Base-by-base conservation (phyloP, 2,113 vertebrate genomes). In the Macrotus californicus region DNA sequence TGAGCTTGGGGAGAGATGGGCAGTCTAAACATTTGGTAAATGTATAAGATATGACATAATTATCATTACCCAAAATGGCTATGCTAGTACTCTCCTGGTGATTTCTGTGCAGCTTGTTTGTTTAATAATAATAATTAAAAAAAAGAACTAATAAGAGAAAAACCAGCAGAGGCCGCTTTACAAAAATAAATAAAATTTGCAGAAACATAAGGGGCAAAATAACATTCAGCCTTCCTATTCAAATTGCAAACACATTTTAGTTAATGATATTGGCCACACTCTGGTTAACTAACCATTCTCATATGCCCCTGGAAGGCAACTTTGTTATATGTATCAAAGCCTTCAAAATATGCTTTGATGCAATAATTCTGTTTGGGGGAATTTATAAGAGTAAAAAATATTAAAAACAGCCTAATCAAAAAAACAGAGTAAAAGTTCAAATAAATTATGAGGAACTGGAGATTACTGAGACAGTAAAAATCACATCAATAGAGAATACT, bases 391-490 rank as follows among this genome's bases (percentile, higher is more conserved):
- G 26, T 54, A 56, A 87, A 82, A 59, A 43, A 18, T 29, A 16
- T 34, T 76, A 24, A 91, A 90, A 95, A 43, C 15, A 80, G 12
- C 46, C 50, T 85, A 69, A 16, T 95, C 50, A 86, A 64, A 81
- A 59, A 92, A 66, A 24, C 39, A 77, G 46, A 48, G 18, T 90
- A 22, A 43, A 93, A 83, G 31, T 87, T 85, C 41, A 46, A 29
- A 48, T 72, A 83, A 84, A 59, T 89, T 92, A 77, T 72, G 84
- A 52, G 79, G 90, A 90, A 64, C 43, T 80, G 10, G 6, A 84
- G 43, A 82, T 93, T 77, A 89, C 7, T 56, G 64, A 96, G 22
- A n/a, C 81, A 76, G 76, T 70, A 89, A 48, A 91, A 84, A 81
- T 76, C 56, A 81, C 50, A 31, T 61, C 6, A 61, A 22, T 91